These are phyloP conservation scores for Sesamia inferens DNA, from an alignment of 2,888 invertebrate species.

Conservation along the genomic window DNA sequence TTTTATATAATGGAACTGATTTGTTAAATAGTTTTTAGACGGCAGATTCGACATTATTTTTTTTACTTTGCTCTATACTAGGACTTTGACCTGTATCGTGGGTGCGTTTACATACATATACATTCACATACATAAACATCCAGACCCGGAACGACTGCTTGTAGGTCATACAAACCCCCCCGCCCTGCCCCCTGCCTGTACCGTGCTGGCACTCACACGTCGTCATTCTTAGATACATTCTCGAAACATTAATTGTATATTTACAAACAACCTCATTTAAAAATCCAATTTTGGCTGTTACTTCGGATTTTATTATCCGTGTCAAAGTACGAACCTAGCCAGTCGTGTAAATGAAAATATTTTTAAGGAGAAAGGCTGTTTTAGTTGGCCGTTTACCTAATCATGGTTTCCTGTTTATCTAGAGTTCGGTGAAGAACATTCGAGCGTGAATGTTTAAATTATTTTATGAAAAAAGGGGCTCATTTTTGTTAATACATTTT, in stretches of 20 bases:
- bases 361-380: slow-evolving; percentile 23
- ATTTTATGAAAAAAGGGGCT: slow-evolving; percentile 4
- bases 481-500: background rate
- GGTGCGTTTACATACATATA: too few species aligned
- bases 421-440: slow-evolving; percentile 23
- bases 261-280: slow-evolving; percentile 28
- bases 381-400: slow-evolving; percentile 21
- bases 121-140: too few species aligned
- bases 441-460: slow-evolving; percentile 9
- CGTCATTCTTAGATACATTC: too few species aligned
- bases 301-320: slow-evolving; percentile 42
- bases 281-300: slow-evolving; percentile 16
- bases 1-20: background rate
- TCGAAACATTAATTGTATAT: slow-evolving; percentile 18
- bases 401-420: slow-evolving; percentile 34
- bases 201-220: too few species aligned
- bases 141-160: too few species aligned
- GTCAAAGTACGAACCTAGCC: slow-evolving; percentile 11
- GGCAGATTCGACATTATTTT: too few species aligned
- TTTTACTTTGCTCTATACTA: too few species aligned
- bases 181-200: too few species aligned
- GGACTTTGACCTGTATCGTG: too few species aligned
- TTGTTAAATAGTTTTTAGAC: too few species aligned
- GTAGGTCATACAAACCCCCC: too few species aligned
- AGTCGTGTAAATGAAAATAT: slow-evolving; percentile 22